Evolutionary conservation across 2,797 vertebrate genomes (phyloP).

Genomic region (Agapornis canus): DNA sequence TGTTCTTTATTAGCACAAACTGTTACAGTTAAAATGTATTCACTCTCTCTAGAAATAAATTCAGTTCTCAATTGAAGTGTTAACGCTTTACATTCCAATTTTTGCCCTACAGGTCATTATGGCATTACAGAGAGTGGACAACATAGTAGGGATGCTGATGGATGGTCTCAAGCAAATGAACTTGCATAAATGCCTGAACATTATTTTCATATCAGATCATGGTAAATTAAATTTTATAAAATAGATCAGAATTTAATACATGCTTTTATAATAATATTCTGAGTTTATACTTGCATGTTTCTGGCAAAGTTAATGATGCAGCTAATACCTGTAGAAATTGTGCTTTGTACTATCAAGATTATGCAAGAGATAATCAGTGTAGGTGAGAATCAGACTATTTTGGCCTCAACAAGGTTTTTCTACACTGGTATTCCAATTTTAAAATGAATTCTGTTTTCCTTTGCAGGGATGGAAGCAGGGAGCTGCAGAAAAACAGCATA

Average conservation of each 20-base stretch:
- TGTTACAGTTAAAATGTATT: background rate
- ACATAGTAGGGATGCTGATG: constrained; percentile 87
- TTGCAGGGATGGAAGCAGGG: constrained; percentile 91
- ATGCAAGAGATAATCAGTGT: background rate
- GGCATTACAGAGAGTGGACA: constrained; percentile 87
- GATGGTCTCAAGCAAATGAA: constrained; percentile 85
- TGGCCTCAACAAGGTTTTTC: background rate
- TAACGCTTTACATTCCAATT: background rate
- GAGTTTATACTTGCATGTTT: background rate
- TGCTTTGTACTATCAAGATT: background rate
- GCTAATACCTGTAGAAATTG: background rate
- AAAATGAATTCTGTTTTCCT: background rate
- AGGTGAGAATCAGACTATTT: background rate
- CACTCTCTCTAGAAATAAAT: background rate
- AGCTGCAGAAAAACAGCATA: constrained; percentile 82
- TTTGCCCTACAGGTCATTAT: constrained; percentile 80
- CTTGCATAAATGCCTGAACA: constrained; percentile 88
- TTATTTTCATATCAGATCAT: constrained; percentile 93
- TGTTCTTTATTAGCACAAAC: background rate
- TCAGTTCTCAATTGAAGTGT: background rate
- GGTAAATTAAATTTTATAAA: constrained; percentile 78
- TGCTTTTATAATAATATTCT: background rate
- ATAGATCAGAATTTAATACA: background rate
- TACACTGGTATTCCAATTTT: background rate
- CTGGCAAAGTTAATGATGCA: background rate